These are phyloP conservation scores for Zelleria hepariella DNA, from an alignment of 2,888 invertebrate genomes.

Conservation along the genomic window DNA sequence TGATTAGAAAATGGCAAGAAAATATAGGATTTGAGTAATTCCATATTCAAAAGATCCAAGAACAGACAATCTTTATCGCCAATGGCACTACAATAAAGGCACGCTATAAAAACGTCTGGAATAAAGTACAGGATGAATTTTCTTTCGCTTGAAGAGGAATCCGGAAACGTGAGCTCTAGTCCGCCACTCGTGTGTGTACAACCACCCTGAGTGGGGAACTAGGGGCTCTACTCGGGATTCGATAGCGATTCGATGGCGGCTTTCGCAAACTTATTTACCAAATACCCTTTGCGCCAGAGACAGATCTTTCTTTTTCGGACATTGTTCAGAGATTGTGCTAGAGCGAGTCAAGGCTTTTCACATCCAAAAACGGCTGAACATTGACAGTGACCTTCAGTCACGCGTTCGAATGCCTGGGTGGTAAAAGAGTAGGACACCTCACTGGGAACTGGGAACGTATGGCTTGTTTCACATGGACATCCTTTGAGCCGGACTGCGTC, in stretches of 20 bases:
- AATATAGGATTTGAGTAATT: neutral
- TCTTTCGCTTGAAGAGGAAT: constrained; percentile 31
- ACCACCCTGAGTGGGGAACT: neutral
- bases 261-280: neutral
- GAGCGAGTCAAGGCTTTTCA: too few relatives aligned
- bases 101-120: neutral
- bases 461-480: constrained; percentile 43
- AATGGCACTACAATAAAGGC: neutral
- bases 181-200: constrained; percentile 13
- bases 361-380: too few relatives aligned
- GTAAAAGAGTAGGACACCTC: neutral
- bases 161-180: constrained; percentile 30
- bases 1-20: too few relatives aligned
- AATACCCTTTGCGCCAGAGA: too few relatives aligned
- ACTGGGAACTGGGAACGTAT: constrained; percentile 50
- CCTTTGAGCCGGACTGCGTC: constrained; percentile 38
- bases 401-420: neutral
- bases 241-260: neutral
- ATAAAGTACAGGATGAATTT: constrained; percentile 28
- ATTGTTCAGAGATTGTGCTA: too few relatives aligned
- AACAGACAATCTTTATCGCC: neutral
- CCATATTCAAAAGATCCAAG: neutral
- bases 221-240: neutral
- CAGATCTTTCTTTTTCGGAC: too few relatives aligned
- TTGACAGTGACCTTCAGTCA: neutral